These are phyloP conservation scores for Oscheius sp. DNA, from an alignment of 2,888 invertebrate species.

Conservation along the genomic window DNA sequence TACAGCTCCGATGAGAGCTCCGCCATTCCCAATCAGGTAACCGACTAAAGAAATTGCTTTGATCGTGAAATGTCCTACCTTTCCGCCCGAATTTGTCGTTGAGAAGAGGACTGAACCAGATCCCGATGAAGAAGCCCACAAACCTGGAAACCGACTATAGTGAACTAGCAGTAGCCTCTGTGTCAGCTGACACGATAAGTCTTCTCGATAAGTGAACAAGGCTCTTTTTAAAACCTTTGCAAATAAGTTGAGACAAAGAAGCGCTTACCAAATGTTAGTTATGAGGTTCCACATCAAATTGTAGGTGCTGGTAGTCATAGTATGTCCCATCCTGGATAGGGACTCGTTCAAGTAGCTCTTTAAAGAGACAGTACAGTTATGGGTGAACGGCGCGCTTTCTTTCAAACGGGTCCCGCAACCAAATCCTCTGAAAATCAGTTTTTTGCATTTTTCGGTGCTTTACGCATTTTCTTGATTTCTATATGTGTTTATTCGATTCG, in stretches of 20 bases:
- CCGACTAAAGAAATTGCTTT: constrained; percentile 46
- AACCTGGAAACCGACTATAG: constrained; percentile 44
- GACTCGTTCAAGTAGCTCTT: constrained; percentile 50
- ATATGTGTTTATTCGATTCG: no score
- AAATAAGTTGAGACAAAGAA: neutral
- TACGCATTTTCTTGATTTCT: neutral
- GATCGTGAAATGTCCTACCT: constrained; percentile 35
- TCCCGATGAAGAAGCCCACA: constrained; percentile 64
- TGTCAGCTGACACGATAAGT: constrained; percentile 30
- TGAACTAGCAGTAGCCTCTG: neutral
- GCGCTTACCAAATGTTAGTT: constrained; percentile 58
- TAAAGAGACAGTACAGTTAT: neutral
- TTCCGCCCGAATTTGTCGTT: constrained; percentile 65
- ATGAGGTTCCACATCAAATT: constrained; percentile 63
- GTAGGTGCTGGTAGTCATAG: constrained; percentile 48
- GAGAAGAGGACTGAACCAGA: constrained; percentile 62
- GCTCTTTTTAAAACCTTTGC: neutral
- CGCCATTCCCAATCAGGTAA: constrained; percentile 53
- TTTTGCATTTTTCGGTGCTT: no score
- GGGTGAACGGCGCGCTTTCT: no score
- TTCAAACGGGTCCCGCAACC: no score
- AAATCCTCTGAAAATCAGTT: no score
- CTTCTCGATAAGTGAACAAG: neutral
- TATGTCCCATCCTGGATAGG: constrained; percentile 34
- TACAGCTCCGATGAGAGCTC: constrained; percentile 50